Percentiles rank a stretch among this genome's conserved stretches.
phyloP scores from a whole-genome alignment of 2,113 vertebrate species.

The Microtus richardsoni region DNA sequence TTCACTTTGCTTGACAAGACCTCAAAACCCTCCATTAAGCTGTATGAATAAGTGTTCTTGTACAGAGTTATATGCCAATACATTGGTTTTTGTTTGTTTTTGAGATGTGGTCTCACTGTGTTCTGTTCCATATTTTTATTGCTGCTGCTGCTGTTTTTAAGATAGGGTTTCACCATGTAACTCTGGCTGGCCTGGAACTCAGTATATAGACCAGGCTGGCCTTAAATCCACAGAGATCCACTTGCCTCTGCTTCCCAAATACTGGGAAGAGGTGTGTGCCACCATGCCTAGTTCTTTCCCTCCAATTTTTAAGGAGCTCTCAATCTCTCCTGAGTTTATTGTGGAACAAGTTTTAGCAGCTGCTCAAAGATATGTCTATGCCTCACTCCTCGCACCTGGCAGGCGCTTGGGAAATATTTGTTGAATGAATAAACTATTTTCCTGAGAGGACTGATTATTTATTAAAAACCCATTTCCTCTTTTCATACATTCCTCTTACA shows the following conservation, averaged over 20 bases:
- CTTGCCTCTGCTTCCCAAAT: neutral
- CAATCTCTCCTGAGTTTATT: neutral
- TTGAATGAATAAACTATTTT: neutral
- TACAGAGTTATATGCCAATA: neutral
- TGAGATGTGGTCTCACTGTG: neutral
- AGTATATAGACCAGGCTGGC: neutral
- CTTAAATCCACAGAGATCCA: neutral
- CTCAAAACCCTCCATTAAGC: conserved; percentile 62
- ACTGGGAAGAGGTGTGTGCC: neutral
- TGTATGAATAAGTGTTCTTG: neutral
- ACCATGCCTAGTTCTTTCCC: neutral
- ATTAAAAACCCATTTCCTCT: neutral
- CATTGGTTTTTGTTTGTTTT: neutral
- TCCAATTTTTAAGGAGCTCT: neutral
- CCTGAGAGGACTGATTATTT: neutral
- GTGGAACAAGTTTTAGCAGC: neutral
- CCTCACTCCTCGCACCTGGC: conserved; percentile 5
- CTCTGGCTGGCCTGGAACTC: neutral
- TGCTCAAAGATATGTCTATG: neutral
- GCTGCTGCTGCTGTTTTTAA: neutral
- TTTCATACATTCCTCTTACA: neutral
- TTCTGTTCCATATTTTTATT: neutral
- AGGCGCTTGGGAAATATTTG: conserved; percentile 37
- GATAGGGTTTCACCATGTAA: neutral
- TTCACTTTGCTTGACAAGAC: conserved; percentile 42